phyloP scores from a whole-genome alignment of 2,113 vertebrate genomes.

The Nesospiza acunhae region DNA sequence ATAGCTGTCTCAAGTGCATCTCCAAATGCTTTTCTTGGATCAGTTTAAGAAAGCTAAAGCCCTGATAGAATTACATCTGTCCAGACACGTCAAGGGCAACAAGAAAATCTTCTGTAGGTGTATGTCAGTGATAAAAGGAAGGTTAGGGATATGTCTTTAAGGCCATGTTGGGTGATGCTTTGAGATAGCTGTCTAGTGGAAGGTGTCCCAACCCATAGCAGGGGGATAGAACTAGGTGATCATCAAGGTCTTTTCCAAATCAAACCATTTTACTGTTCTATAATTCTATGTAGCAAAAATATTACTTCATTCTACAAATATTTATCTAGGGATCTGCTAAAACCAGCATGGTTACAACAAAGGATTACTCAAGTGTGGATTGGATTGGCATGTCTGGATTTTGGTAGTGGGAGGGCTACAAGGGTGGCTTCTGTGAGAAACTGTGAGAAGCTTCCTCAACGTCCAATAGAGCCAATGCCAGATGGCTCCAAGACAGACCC shows the following conservation, averaged over 20 bases:
- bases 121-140: not conserved
- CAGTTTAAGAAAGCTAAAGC: not conserved
- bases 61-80: not conserved
- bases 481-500: not conserved
- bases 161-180: not conserved
- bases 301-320: not conserved
- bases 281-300: not conserved
- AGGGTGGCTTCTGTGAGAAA: not conserved
- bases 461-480: not conserved
- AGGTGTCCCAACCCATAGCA: not conserved
- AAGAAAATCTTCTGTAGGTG: not conserved
- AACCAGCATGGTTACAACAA: not conserved
- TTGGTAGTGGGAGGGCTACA: not conserved
- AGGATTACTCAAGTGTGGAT: not conserved
- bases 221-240: not conserved
- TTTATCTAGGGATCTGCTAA: not conserved
- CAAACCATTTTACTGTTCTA: not conserved
- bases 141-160: not conserved
- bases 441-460: not conserved
- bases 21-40: not conserved
- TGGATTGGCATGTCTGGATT: fast-evolving
- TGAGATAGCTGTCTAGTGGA: not conserved
- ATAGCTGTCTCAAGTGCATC: constrained; percentile 19
- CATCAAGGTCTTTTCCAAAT: not conserved
- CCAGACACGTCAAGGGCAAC: not conserved